Evolutionary conservation across 2,888 invertebrate species (phyloP), one percentile per base, ranked within the genome.

Genomic region (Galeopsomyia nigrocyanea): DNA sequence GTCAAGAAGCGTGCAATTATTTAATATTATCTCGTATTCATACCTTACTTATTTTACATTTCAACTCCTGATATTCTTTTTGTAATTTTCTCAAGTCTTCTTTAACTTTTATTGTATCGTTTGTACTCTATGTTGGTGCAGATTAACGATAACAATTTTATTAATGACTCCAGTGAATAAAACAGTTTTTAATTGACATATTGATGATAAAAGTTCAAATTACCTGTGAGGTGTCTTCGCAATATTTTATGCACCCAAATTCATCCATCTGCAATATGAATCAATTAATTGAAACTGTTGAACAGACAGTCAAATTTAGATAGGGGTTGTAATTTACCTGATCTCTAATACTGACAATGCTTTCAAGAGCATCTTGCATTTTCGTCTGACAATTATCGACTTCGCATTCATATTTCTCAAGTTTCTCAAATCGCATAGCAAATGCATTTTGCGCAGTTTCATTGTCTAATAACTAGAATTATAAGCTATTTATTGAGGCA

Each of bases 311-410:
- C 17, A 16, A 21, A 49, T 61, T 46, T n/a, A 65, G 71, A 49
- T 55, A 47, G 53, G 1, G 53, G 73, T 17, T 39, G 53, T 31
- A 53, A 49, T 9, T 39, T 76, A 79, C 83, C 74, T 79, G 78
- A 75, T 79, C 79, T 69, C 74, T 80, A 63, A 72, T 76, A 65
- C 65, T 64, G 51, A 79, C 74, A 64, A 84, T 82, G 56, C 69
- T 78, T 76, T 84, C 83, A 22, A 84, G 78, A 46, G 80, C 74
- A 57, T 82, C 81, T 77, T 84, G 83, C 83, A 86, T 84, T 76
- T 81, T 83, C 17, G 80, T 81, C 50, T 85, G 82, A 31, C 82
- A 80, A 67, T 76, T 77, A 75, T 86, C 84, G 57, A 85, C 62
- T 79, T 86, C 82, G 62, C 76, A 78, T 73, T 86, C 83, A 16